Evolutionary conservation across 2,797 vertebrate species (phyloP).

Genomic region (Tarsius wallacei): DNA sequence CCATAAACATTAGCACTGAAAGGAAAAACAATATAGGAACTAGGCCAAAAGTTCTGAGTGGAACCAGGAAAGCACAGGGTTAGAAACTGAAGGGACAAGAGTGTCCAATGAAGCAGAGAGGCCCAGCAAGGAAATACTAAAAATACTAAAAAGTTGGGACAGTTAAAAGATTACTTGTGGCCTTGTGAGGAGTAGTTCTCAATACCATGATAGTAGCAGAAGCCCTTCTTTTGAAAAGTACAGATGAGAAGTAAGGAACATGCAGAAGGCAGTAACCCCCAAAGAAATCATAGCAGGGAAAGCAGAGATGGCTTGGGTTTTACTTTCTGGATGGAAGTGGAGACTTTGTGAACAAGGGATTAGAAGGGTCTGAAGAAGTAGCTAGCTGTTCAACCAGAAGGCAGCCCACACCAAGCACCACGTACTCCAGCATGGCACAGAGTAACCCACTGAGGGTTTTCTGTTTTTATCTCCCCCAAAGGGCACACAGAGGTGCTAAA

Average conservation of each 20-base stretch:
- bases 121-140: not conserved
- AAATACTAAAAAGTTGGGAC: not conserved
- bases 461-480: not conserved
- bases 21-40: constrained; percentile 47
- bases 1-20: not conserved
- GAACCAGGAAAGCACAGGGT: not conserved
- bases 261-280: not conserved
- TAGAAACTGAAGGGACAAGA: constrained; percentile 19
- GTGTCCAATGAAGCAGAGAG: not conserved
- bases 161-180: not conserved
- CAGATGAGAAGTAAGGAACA: not conserved
- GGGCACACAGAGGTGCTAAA: not conserved
- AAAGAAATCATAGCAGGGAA: not conserved
- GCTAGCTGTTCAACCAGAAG: not conserved
- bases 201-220: not conserved
- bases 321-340: not conserved
- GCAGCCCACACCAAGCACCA: not conserved
- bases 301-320: not conserved
- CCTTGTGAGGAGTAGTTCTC: not conserved
- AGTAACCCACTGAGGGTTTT: not conserved
- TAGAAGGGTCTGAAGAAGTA: not conserved
- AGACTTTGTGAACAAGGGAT: not conserved
- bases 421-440: accelerated
- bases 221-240: not conserved
- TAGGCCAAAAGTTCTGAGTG: not conserved